Conservation (phyloP, 2,888 invertebrate species). For the Notodonta ziczac region DNA sequence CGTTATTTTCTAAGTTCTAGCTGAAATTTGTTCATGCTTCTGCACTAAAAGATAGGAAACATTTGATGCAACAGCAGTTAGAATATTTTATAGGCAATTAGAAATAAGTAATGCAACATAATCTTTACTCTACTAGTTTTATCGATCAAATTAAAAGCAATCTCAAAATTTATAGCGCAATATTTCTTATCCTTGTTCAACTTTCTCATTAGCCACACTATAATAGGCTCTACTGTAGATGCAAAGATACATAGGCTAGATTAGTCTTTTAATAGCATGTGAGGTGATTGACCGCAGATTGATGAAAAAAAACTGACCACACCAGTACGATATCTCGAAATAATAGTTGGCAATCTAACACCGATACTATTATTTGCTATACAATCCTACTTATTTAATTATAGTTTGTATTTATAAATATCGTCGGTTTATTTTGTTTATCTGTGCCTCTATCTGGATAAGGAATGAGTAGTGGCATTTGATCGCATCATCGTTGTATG, state of each 20-base stretch:
- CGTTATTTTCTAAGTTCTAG: too few relatives aligned
- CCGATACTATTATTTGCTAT: constrained; percentile 29
- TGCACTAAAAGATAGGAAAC: too few relatives aligned
- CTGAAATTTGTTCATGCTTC: too few relatives aligned
- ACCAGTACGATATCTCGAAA: constrained; percentile 29
- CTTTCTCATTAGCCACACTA: background rate
- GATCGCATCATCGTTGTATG: background rate
- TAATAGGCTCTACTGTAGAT: background rate
- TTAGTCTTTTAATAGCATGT: constrained; percentile 39
- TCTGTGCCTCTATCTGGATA: background rate
- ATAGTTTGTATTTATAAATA: constrained; percentile 5
- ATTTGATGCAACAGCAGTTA: too few relatives aligned
- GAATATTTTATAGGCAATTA: too few relatives aligned
- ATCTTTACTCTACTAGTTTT: too few relatives aligned
- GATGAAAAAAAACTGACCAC: constrained; percentile 46
- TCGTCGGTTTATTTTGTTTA: background rate
- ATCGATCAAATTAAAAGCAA: too few relatives aligned
- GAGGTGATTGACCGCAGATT: constrained; percentile 49
- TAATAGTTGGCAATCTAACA: constrained; percentile 30
- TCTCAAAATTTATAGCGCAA: too few relatives aligned
- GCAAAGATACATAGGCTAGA: constrained; percentile 20
- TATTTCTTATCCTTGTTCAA: too few relatives aligned
- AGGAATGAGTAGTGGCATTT: background rate
- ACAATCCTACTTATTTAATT: constrained; percentile 33
- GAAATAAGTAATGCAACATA: too few relatives aligned